Evolutionary conservation across 2,888 invertebrate genomes (phyloP).

Genomic region (Leucoptera coffeella): DNA sequence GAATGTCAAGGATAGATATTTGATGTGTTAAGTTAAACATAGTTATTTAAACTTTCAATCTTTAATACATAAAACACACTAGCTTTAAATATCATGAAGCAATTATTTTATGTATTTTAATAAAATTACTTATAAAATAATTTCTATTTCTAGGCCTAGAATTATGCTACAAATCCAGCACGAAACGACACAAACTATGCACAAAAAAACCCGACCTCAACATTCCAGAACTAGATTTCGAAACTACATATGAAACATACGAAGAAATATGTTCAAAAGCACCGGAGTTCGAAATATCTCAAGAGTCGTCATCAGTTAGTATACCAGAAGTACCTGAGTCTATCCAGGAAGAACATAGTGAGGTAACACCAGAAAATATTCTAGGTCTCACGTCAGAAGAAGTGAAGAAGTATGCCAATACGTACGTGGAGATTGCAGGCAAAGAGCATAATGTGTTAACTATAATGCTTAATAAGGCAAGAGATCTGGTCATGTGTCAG

Average conservation of each 20-base stretch:
- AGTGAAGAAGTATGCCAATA: conserved; percentile 16
- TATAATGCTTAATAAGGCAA: conserved; percentile 17
- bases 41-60: too few species aligned
- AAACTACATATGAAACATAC: conserved; percentile 12
- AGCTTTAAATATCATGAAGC: too few species aligned
- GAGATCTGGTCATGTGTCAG: conserved; percentile 19
- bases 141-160: conserved; percentile 13
- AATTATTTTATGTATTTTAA: too few species aligned
- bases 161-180: conserved; percentile 13
- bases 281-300: conserved; percentile 5
- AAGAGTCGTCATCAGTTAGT: conserved; percentile 6
- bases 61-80: too few species aligned
- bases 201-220: conserved; percentile 14
- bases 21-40: too few species aligned
- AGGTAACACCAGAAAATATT: background rate
- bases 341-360: background rate
- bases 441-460: conserved; percentile 14
- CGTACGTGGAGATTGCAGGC: conserved; percentile 12
- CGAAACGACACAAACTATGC: conserved; percentile 16
- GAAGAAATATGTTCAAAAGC: conserved; percentile 11
- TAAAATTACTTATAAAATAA: background rate
- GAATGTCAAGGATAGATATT: too few species aligned
- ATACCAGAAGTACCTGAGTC: too few species aligned
- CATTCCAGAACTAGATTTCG: conserved; percentile 10
- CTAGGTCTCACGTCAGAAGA: conserved; percentile 12